Conservation (phyloP, 1,140 invertebrate genomes). For the Rhyzopertha dominica region DNA sequence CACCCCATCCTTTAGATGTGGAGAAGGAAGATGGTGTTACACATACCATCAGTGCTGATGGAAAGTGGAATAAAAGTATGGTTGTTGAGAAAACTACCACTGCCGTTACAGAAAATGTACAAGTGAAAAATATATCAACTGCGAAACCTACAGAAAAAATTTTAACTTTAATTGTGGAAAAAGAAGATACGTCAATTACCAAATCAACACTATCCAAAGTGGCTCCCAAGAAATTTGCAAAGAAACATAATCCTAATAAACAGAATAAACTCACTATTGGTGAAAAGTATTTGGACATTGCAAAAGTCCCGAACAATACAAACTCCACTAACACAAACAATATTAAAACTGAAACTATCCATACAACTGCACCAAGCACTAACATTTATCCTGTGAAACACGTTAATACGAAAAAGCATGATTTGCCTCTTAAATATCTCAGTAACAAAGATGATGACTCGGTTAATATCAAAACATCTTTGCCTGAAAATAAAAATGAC, state of each 20-base stretch:
- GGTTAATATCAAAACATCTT: conserved; percentile 32
- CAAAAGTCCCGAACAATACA: conserved; percentile 34
- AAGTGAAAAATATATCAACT: neutral
- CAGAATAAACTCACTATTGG: too few relatives aligned
- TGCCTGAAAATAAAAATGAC: conserved; percentile 51
- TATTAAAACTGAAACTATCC: conserved; percentile 1
- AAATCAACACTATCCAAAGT: too few relatives aligned
- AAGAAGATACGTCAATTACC: too few relatives aligned
- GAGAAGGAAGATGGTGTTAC: conserved; percentile 30
- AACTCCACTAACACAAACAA: conserved; percentile 7
- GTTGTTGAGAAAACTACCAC: conserved; percentile 28
- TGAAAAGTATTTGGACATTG: too few relatives aligned
- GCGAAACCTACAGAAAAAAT: neutral
- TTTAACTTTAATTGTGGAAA: conserved; percentile 5
- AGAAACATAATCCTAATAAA: too few relatives aligned
- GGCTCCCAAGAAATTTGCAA: too few relatives aligned
- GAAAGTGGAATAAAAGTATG: conserved; percentile 24
- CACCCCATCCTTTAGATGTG: too few relatives aligned
- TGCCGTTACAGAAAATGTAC: conserved; percentile 14
- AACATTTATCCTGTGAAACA: conserved; percentile 42
- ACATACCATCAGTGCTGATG: conserved; percentile 33
- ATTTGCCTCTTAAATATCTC: conserved; percentile 42
- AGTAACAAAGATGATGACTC: conserved; percentile 11
- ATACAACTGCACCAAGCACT: conserved; percentile 6
- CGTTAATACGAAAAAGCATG: conserved; percentile 52